Evolutionary conservation across 2,113 vertebrate species (phyloP).

Genomic region (Choloepus hoffmanni): DNA sequence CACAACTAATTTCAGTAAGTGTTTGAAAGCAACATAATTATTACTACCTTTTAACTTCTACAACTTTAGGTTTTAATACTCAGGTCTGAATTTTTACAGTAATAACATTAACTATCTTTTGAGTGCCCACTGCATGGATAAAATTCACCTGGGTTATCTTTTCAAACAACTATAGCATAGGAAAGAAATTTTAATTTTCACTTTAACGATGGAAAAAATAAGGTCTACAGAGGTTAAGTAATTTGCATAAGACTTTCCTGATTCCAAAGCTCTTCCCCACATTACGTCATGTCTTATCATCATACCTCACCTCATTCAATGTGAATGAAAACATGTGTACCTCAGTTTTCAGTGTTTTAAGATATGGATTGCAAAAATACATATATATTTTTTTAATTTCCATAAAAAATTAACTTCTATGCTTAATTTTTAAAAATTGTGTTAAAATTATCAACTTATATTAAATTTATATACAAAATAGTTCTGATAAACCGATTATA

Average conservation of each 20-base stretch:
- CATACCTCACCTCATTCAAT: neutral
- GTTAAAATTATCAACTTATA: neutral
- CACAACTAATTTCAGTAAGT: neutral
- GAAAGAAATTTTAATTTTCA: neutral
- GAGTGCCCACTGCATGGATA: neutral
- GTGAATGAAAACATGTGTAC: neutral
- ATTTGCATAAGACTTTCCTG: neutral
- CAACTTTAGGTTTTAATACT: neutral
- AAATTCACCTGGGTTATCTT: neutral
- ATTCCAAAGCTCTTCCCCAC: neutral
- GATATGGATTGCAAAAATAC: neutral
- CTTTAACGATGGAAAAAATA: neutral
- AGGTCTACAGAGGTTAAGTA: neutral
- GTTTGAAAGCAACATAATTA: neutral
- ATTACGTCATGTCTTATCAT: neutral
- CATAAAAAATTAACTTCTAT: neutral
- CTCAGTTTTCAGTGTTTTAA: conserved; percentile 1
- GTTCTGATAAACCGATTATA: neutral
- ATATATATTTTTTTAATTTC: neutral
- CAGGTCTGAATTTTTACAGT: neutral
- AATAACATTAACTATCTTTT: neutral
- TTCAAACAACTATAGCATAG: neutral
- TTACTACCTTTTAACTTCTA: neutral
- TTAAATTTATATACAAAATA: neutral
- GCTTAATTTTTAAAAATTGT: neutral